A percentile compares a stretch with the other conserved stretches of the same genome.
These are phyloP conservation scores for Alloscopus bannaensis DNA, from an alignment of 2,888 invertebrate species.

Conservation along the genomic window DNA sequence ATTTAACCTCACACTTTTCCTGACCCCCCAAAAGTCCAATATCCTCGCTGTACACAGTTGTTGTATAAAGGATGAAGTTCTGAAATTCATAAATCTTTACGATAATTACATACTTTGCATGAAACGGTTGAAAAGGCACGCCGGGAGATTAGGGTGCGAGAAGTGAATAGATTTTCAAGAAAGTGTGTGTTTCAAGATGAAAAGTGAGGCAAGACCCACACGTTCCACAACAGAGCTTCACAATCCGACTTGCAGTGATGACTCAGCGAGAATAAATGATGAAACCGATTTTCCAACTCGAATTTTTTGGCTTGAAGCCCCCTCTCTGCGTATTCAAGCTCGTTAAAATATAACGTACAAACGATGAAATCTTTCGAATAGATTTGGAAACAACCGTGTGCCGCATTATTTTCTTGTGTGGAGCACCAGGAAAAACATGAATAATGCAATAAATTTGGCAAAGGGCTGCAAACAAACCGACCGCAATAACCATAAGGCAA, in stretches of 20 bases:
- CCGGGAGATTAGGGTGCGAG: too few species aligned
- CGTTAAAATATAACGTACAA: too few species aligned
- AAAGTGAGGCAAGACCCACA: conserved; percentile 22
- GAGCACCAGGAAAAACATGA: conserved; percentile 11
- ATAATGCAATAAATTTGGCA: conserved; percentile 26
- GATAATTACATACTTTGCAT: too few species aligned
- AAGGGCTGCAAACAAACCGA: conserved; percentile 21
- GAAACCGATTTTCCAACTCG: background rate
- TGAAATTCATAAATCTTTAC: too few species aligned
- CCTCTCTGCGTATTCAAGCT: conserved; percentile 6
- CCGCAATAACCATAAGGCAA: conserved; percentile 28
- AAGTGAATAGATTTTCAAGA: too few species aligned
- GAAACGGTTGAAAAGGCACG: too few species aligned
- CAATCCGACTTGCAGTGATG: conserved; percentile 15
- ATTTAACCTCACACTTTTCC: too few species aligned
- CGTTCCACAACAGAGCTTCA: conserved; percentile 4
- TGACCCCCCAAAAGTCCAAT: too few species aligned
- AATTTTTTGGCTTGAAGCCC: conserved; percentile 11
- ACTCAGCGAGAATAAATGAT: conserved; percentile 12
- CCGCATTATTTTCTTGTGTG: conserved; percentile 4
- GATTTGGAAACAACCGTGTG: background rate
- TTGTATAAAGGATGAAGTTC: too few species aligned
- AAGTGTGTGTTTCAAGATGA: too few species aligned
- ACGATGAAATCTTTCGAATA: too few species aligned
- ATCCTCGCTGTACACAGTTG: too few species aligned